Conservation (phyloP, 2,888 invertebrate genomes). For the Heliconius charithonia region DNA sequence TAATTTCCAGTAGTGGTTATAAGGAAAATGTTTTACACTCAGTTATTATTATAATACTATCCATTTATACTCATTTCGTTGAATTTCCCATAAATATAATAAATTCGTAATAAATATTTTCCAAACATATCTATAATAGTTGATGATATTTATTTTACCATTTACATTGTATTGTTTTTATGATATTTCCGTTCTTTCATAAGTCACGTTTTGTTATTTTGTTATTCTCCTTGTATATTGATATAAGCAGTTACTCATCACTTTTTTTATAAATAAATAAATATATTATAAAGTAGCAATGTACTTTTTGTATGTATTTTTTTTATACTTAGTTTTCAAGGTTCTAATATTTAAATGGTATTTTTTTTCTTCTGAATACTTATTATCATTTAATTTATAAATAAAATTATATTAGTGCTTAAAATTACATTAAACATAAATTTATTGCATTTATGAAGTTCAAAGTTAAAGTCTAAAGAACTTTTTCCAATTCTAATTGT, state of each 20-base stretch:
- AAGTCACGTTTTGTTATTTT: slow-evolving; percentile 3
- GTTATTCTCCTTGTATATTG: neutral
- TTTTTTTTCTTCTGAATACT: neutral
- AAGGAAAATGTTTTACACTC: neutral
- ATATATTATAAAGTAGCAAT: slow-evolving; percentile 6
- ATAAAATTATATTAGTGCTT: too few relatives aligned
- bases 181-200: neutral
- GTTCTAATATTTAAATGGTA: neutral
- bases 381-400: neutral
- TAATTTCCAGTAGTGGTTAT: neutral
- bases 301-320: neutral
- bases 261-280: neutral
- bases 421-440: too few relatives aligned
- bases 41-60: neutral
- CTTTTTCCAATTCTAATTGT: too few relatives aligned
- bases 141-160: too few relatives aligned
- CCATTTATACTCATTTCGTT: too few relatives aligned
- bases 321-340: neutral
- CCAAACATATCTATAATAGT: too few relatives aligned
- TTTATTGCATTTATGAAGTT: too few relatives aligned
- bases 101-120: too few relatives aligned
- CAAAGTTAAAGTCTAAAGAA: too few relatives aligned
- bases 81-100: too few relatives aligned
- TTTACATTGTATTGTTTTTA: neutral
- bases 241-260: neutral